These are phyloP conservation scores for Gambelia wislizenii DNA, from an alignment of 2,797 vertebrate species.

Conservation along the genomic window DNA sequence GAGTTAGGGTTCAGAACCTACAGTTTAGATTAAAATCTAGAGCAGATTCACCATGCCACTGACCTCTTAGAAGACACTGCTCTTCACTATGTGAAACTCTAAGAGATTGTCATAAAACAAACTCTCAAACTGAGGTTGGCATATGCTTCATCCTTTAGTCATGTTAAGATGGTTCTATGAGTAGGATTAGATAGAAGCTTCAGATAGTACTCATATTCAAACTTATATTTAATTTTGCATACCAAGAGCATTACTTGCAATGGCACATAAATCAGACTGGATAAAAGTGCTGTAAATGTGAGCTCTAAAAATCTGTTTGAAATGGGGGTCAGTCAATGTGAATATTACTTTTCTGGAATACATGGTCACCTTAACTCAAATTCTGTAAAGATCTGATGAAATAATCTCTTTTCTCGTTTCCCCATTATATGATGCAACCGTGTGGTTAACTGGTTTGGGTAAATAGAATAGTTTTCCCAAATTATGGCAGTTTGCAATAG, in stretches of 20 bases:
- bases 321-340: background rate
- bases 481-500: background rate
- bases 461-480: background rate
- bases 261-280: background rate
- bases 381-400: background rate
- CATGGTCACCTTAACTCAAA: background rate
- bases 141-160: too few species aligned
- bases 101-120: too few species aligned
- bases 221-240: background rate
- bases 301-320: background rate
- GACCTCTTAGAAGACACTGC: too few species aligned
- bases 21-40: too few species aligned
- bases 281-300: background rate
- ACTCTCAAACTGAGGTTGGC: too few species aligned
- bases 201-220: background rate
- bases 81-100: too few species aligned
- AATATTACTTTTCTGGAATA: background rate
- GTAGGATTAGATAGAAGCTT: background rate
- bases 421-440: background rate
- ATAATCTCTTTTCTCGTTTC: background rate
- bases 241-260: background rate
- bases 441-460: too few species aligned
- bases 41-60: too few species aligned
- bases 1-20: too few species aligned
- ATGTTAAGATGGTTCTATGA: background rate